These are phyloP conservation scores for Chelmon rostratus DNA, from an alignment of 2,797 vertebrate species.

Conservation along the genomic window DNA sequence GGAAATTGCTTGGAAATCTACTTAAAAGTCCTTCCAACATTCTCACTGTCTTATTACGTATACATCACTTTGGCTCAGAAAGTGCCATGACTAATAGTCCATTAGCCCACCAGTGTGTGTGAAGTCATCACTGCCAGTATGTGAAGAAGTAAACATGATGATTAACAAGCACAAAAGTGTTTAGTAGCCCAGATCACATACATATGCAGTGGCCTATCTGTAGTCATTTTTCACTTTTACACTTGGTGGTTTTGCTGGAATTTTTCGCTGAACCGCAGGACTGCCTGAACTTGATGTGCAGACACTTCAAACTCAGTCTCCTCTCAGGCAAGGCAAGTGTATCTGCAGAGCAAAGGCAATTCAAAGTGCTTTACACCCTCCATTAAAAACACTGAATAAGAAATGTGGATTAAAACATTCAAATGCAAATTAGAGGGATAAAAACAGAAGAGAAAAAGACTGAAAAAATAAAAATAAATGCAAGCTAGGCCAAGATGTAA, in stretches of 20 bases:
- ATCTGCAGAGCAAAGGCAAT: neutral
- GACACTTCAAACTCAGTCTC: neutral
- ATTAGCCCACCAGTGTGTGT: conserved; percentile 46
- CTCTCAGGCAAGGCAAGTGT: neutral
- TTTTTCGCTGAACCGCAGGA: neutral
- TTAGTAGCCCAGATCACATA: conserved; percentile 4
- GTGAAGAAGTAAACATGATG: conserved; percentile 52
- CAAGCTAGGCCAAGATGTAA: neutral
- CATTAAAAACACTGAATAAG: neutral
- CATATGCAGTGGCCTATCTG: conserved; percentile 3
- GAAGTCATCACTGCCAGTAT: conserved; percentile 52
- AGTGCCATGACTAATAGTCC: conserved; percentile 45
- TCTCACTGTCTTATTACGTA: conserved; percentile 27
- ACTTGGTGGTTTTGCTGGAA: neutral
- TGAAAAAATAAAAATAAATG: neutral
- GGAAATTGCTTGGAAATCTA: conserved; percentile 37
- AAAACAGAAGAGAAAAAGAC: neutral
- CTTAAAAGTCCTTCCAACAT: conserved; percentile 43
- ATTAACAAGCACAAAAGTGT: conserved; percentile 47
- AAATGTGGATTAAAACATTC: neutral
- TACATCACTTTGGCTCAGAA: conserved; percentile 40
- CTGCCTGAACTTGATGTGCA: neutral
- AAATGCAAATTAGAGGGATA: neutral
- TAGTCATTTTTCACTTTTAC: conserved; percentile 6
- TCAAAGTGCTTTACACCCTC: neutral